A percentile compares a stretch with the other conserved stretches of the same genome.
phyloP scores from a whole-genome alignment of 1,140 invertebrate genomes.

The Penaeus indicus region DNA sequence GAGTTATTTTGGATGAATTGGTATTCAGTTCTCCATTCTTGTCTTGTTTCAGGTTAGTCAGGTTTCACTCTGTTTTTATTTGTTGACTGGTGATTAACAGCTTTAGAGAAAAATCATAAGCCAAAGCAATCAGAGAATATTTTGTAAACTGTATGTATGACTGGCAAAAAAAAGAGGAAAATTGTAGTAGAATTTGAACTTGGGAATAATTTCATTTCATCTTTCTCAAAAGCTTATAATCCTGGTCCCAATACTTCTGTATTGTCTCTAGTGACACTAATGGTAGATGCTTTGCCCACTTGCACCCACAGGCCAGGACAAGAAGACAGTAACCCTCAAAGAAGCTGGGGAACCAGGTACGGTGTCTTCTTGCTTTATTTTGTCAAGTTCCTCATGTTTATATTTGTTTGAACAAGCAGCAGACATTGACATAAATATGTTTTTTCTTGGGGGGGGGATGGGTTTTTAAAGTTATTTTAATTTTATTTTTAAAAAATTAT shows the following conservation, averaged over 20 bases:
- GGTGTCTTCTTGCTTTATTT: neutral
- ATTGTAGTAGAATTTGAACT: neutral
- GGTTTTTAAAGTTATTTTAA: no score
- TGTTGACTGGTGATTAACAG: no score
- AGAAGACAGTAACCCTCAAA: slow-evolving; percentile 36
- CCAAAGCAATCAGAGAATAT: no score
- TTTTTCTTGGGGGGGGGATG: no score
- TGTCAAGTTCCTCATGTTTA: neutral
- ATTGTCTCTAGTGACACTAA: slow-evolving; percentile 47
- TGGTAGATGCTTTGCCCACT: slow-evolving; percentile 56
- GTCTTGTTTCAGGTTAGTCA: no score
- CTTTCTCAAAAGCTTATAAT: neutral
- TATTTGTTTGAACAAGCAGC: neutral
- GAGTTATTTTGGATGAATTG: no score
- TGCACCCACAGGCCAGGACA: slow-evolving; percentile 53
- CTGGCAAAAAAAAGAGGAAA: neutral
- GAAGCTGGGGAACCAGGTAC: slow-evolving; percentile 29
- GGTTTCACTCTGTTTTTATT: no score
- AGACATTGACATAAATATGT: no score
- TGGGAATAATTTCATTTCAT: neutral
- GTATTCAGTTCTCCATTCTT: no score
- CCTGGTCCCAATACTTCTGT: slow-evolving; percentile 11
- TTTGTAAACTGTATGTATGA: no score
- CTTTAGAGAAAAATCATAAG: no score
- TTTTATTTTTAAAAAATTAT: no score